phyloP scores from a whole-genome alignment of 1,140 invertebrate genomes.

The Sesamia nonagrioides region DNA sequence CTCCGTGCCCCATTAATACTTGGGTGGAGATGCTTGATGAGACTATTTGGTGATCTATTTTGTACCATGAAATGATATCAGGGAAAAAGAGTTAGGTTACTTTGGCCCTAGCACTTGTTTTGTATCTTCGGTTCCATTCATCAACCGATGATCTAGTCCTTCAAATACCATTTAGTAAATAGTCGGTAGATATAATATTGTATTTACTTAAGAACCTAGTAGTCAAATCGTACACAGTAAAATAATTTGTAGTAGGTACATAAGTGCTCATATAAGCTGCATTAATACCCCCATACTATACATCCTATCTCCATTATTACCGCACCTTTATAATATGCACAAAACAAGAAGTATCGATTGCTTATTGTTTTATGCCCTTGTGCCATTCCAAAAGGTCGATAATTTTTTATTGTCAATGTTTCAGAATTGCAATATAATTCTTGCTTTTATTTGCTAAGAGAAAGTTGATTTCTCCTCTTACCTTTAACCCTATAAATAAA shows the following conservation, averaged over 20 bases:
- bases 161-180: too few species aligned
- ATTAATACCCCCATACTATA: too few species aligned
- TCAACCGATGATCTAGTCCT: too few species aligned
- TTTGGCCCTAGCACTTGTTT: too few species aligned
- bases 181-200: too few species aligned
- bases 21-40: too few species aligned
- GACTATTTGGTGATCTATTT: too few species aligned
- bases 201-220: too few species aligned
- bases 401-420: constrained; percentile 50
- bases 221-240: too few species aligned
- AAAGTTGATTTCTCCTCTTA: constrained; percentile 47
- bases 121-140: too few species aligned
- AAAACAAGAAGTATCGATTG: constrained; percentile 40
- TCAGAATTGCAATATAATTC: constrained; percentile 38
- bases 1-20: too few species aligned
- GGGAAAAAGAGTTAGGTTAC: too few species aligned
- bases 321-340: constrained; percentile 5
- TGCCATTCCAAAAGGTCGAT: constrained; percentile 45
- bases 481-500: constrained; percentile 39
- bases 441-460: constrained; percentile 35
- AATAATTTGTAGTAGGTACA: not conserved
- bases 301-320: not conserved
- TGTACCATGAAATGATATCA: not conserved
- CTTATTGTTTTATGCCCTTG: constrained; percentile 47
- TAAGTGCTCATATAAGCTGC: not conserved